Conservation (phyloP, 2,888 invertebrate genomes). For the Petrolisthes manimaculis region DNA sequence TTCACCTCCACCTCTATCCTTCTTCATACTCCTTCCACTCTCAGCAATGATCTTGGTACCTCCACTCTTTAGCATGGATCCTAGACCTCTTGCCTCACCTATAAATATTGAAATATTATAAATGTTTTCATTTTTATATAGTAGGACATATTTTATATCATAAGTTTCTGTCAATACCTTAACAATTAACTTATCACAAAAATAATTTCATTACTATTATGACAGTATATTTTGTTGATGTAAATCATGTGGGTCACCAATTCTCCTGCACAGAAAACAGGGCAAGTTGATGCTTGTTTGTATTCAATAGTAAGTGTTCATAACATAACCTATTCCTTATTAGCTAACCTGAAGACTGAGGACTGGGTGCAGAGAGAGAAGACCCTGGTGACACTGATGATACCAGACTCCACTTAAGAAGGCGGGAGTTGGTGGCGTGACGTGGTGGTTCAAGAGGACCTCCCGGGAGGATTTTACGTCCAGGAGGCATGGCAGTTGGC, state of each 20-base stretch:
- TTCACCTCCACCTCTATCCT: constrained; percentile 20
- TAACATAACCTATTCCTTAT: too few species aligned
- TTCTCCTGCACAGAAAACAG: too few species aligned
- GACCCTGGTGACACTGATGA: constrained; percentile 42
- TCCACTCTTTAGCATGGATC: constrained; percentile 33
- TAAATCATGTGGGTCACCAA: too few species aligned
- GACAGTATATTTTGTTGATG: too few species aligned
- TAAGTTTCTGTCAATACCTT: not conserved
- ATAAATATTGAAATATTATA: not conserved
- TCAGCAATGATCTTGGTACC: not conserved
- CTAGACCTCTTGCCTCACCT: constrained; percentile 47
- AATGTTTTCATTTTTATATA: not conserved
- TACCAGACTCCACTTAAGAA: constrained; percentile 40
- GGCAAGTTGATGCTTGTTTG: too few species aligned
- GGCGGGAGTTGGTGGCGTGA: constrained; percentile 50
- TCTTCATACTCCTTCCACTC: not conserved
- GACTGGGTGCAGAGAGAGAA: constrained; percentile 42
- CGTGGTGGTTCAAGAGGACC: constrained; percentile 25
- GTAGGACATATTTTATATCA: not conserved
- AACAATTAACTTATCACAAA: too few species aligned
- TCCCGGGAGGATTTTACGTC: constrained; percentile 46
- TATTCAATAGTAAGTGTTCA: too few species aligned
- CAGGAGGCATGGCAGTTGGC: constrained; percentile 47
- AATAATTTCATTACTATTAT: too few species aligned
- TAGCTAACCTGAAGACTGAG: constrained; percentile 48